Evolutionary conservation across 1,140 invertebrate species (phyloP).

Genomic region (Zaprionus taronus): DNA sequence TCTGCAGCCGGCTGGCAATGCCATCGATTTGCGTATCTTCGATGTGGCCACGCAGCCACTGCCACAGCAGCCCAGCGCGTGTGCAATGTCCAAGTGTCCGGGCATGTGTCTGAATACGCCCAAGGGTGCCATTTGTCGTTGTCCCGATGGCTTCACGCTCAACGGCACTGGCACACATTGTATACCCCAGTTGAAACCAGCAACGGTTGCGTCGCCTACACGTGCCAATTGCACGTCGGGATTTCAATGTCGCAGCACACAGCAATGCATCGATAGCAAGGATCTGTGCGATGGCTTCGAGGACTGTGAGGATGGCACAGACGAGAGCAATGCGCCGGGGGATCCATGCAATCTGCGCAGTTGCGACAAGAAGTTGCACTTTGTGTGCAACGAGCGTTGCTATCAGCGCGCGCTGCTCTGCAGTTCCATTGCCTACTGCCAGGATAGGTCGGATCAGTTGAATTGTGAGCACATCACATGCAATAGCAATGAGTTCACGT

Average conservation of each 20-base stretch:
- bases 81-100: slow-evolving; percentile 74
- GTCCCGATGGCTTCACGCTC: slow-evolving; percentile 73
- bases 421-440: slow-evolving; percentile 88
- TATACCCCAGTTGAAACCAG: slow-evolving; percentile 57
- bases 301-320: slow-evolving; percentile 93
- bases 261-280: slow-evolving; percentile 85
- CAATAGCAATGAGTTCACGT: slow-evolving; percentile 88
- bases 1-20: slow-evolving; percentile 55
- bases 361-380: slow-evolving; percentile 75
- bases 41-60: slow-evolving; percentile 60
- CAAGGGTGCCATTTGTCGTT: slow-evolving; percentile 76
- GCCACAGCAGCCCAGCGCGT: slow-evolving; percentile 57
- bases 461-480: slow-evolving; percentile 86
- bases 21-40: slow-evolving; percentile 69
- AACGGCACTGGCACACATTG: slow-evolving; percentile 80
- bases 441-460: slow-evolving; percentile 87
- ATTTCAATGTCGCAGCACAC: slow-evolving; percentile 57
- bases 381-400: slow-evolving; percentile 87
- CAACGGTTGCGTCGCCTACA: slow-evolving; percentile 26
- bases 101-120: slow-evolving; percentile 80
- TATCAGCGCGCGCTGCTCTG: slow-evolving; percentile 88
- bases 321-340: slow-evolving; percentile 87
- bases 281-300: slow-evolving; percentile 91
- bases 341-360: slow-evolving; percentile 79
- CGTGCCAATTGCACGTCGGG: slow-evolving; percentile 67